Conservation (phyloP, 2,888 invertebrate genomes). For the Polydrusus pterygomalis region DNA sequence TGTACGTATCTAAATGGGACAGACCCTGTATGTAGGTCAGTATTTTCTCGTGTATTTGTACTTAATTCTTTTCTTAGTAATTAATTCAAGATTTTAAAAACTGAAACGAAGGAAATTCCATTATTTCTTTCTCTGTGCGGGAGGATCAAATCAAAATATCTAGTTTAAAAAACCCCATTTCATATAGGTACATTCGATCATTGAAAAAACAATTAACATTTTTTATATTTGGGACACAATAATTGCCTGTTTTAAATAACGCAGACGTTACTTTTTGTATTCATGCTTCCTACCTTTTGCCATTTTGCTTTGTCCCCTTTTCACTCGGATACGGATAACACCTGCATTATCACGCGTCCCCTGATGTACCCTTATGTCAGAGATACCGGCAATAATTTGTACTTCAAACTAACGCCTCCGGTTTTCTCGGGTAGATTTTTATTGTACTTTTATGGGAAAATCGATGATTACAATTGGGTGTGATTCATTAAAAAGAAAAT, state of each 20-base stretch:
- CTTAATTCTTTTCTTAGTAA: too few relatives aligned
- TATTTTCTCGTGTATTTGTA: too few relatives aligned
- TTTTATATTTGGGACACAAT: neutral
- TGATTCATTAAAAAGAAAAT: slow-evolving; percentile 1
- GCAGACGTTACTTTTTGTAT: neutral
- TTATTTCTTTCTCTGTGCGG: too few relatives aligned
- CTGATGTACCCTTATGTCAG: slow-evolving; percentile 32
- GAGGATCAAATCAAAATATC: too few relatives aligned
- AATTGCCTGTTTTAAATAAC: slow-evolving; percentile 9
- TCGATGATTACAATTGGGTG: slow-evolving; percentile 28
- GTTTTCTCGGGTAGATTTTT: slow-evolving; percentile 31
- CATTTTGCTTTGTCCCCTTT: slow-evolving; percentile 20
- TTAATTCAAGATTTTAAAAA: too few relatives aligned
- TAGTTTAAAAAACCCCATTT: too few relatives aligned
- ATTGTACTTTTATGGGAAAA: slow-evolving; percentile 39
- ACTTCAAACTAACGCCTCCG: slow-evolving; percentile 36
- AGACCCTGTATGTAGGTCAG: too few relatives aligned
- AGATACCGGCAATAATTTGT: slow-evolving; percentile 43
- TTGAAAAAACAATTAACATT: too few relatives aligned
- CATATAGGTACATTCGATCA: too few relatives aligned
- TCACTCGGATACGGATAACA: slow-evolving; percentile 24
- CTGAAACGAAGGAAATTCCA: too few relatives aligned
- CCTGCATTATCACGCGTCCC: slow-evolving; percentile 39
- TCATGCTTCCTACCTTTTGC: neutral
- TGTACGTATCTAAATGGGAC: too few relatives aligned